A percentile compares a stretch with the other conserved stretches of the same genome.
Evolutionary conservation across 2,797 vertebrate species (phyloP).

Genomic region (Helostoma temminkii): DNA sequence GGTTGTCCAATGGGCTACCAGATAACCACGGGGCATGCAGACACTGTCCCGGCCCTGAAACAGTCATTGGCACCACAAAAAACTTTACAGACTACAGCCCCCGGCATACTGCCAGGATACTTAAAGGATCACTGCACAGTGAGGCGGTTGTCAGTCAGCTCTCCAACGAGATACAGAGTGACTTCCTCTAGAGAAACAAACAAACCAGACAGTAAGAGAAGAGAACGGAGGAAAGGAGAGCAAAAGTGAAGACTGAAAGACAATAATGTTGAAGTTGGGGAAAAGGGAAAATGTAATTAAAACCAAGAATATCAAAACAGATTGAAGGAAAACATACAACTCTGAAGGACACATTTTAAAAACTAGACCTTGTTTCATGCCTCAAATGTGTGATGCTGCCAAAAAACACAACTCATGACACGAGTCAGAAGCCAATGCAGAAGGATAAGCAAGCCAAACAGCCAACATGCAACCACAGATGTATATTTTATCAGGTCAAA

Average conservation of each 20-base stretch:
- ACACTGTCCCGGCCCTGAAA: constrained; percentile 68
- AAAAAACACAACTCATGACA: constrained; percentile 32
- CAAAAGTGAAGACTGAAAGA: constrained; percentile 23
- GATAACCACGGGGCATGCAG: constrained; percentile 76
- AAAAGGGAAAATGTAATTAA: constrained; percentile 10
- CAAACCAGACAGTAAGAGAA: neutral
- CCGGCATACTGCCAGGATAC: constrained; percentile 76
- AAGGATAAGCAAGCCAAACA: constrained; percentile 34
- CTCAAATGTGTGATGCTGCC: constrained; percentile 76
- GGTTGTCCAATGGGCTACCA: constrained; percentile 67
- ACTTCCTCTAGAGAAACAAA: constrained; percentile 78
- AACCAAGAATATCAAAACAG: neutral
- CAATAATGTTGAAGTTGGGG: constrained; percentile 1
- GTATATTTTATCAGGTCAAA: constrained; percentile 41
- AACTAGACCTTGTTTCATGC: constrained; percentile 41
- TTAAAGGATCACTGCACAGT: constrained; percentile 72
- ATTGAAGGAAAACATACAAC: neutral
- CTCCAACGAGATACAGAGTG: constrained; percentile 83
- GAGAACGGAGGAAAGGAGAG: neutral
- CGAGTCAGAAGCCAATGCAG: constrained; percentile 23
- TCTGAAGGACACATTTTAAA: constrained; percentile 20
- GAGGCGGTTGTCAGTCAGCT: constrained; percentile 84
- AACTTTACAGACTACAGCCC: constrained; percentile 66
- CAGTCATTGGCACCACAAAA: constrained; percentile 21
- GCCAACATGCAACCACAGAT: constrained; percentile 36